Evolutionary conservation across 2,888 invertebrate species (phyloP), one percentile per base, ranked within the genome.

Genomic region (Patella ulyssiponensis): DNA sequence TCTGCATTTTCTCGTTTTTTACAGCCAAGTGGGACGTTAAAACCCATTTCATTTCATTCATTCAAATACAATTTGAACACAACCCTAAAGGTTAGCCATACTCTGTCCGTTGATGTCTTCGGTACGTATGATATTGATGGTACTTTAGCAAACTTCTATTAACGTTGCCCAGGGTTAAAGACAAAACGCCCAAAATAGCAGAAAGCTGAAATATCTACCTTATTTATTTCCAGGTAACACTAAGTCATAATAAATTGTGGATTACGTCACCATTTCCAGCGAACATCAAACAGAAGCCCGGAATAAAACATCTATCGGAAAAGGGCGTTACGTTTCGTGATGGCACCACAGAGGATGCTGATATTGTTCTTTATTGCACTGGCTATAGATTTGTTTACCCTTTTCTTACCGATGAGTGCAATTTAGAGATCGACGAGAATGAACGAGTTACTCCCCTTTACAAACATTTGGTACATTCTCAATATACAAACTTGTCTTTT

Each of bases 381-480:
- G 95, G 96, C 0, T 96, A 96, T 90, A 93, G 94, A 78, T 96
- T 95, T 92, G 94, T 94, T 81, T 96, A 95, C 91, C 95, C 96
- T 27, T 96, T 96, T 92, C 93, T 96, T 80, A 93, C 94, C 75
- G 90, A 93, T 23, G 94, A 94, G 5, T 96, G 96, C 89, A 94
- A 94, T 4, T 93, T 97, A 73, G 92, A 91, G 44, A 95, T 96
- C 3, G 94, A 64, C 64, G 64, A 95, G 71, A 94, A 96, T 79
- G 96, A 96, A 89, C 95, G 94, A 92, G 95, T 97, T n/a, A 94
- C 94, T 86, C 95, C 96, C 0, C 93, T 97, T 0, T 97, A 96
- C 93, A 96, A 96, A 88, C 97, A 96, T 89, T 92, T 97, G 75
- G 94, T 98, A 64, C 95, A 97, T 90, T 95, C 95, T 73, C 93